A percentile compares a stretch with the other conserved stretches of the same genome.
phyloP scores from a whole-genome alignment of 2,797 vertebrate genomes.

The Phataginus tricuspis region DNA sequence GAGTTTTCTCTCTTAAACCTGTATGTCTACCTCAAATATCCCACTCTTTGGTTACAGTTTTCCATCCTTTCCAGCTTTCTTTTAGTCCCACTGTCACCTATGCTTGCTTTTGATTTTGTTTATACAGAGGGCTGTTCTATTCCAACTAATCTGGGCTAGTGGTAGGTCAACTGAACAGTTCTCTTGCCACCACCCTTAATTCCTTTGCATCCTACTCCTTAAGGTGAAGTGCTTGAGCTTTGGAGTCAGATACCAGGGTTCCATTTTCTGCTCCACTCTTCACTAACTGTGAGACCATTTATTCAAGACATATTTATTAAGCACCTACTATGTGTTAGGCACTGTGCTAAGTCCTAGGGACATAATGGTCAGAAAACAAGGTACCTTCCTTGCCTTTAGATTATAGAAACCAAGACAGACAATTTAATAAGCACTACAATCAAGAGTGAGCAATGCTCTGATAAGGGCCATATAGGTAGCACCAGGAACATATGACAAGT shows the following conservation, averaged over 20 bases:
- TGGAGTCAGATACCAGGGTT: conserved; percentile 16
- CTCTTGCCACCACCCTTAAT: background rate
- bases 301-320: conserved; percentile 39
- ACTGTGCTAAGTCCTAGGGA: background rate
- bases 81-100: background rate
- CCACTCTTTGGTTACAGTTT: background rate
- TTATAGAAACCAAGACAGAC: background rate
- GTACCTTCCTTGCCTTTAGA: background rate
- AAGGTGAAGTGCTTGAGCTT: background rate
- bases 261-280: background rate
- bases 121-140: background rate
- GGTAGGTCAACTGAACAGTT: background rate
- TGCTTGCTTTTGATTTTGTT: background rate
- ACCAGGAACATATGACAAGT: background rate
- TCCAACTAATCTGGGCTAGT: background rate
- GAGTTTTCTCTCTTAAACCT: background rate
- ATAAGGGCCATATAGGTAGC: background rate
- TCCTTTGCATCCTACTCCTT: background rate
- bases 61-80: background rate
- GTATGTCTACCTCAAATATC: background rate
- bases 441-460: background rate
- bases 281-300: background rate
- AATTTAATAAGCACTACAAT: background rate
- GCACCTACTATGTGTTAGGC: background rate
- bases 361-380: background rate